phyloP scores from a whole-genome alignment of 2,797 vertebrate genomes.

The Cuculus canorus region DNA sequence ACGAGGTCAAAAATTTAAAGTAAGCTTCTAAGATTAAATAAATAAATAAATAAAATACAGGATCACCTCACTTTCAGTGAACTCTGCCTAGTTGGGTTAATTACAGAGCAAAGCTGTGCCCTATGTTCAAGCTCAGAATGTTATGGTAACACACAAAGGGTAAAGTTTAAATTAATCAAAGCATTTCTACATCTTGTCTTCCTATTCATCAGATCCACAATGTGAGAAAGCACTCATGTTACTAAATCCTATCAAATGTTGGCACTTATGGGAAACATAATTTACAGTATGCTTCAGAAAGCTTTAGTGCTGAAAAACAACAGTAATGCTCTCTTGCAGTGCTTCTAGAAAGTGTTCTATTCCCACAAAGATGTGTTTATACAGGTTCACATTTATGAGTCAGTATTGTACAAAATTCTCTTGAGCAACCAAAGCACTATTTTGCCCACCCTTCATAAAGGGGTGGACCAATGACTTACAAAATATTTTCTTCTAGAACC shows the following conservation, averaged over 20 bases:
- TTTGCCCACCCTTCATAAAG: background rate
- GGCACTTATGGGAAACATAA: background rate
- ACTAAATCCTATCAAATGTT: background rate
- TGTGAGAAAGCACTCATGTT: background rate
- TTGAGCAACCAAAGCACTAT: background rate
- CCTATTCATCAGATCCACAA: background rate
- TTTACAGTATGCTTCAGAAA: background rate
- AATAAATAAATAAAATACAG: background rate
- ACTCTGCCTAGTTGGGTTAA: background rate
- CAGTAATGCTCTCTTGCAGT: background rate
- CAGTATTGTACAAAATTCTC: background rate
- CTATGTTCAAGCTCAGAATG: background rate
- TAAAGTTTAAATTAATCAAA: slow-evolving; percentile 19
- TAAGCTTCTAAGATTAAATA: background rate
- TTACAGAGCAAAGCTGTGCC: background rate
- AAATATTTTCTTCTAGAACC: background rate
- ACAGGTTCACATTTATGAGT: background rate
- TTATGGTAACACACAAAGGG: background rate
- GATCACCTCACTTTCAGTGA: background rate
- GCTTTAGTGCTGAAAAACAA: background rate
- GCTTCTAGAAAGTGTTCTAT: background rate
- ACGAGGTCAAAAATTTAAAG: background rate
- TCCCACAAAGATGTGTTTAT: background rate
- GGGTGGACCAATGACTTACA: background rate
- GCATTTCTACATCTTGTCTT: fast-evolving